Conservation (phyloP, 2,888 invertebrate species). For the Xestobium rufovillosum region DNA sequence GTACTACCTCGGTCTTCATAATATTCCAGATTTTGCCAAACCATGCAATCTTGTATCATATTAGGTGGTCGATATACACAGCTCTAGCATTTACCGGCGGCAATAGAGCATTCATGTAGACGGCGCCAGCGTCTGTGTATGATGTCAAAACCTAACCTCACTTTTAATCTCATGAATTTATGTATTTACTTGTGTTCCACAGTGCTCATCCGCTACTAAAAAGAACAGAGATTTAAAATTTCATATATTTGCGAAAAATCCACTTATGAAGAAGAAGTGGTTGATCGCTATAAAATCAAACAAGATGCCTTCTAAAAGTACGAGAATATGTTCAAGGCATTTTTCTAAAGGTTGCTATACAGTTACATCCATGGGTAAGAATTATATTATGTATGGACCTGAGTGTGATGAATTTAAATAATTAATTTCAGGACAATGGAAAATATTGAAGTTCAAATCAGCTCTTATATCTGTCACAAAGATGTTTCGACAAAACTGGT, state of each 20-base stretch:
- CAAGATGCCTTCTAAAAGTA: not conserved
- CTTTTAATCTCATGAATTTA: not conserved
- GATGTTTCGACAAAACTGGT: too few species aligned
- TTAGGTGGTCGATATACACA: too few species aligned
- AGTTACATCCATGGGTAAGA: not conserved
- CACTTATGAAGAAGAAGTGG: not conserved
- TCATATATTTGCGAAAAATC: not conserved
- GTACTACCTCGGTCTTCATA: too few species aligned
- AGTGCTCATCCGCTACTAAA: conserved; percentile 1
- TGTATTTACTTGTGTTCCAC: not conserved
- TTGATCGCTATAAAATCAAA: conserved; percentile 1
- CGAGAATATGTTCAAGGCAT: conserved; percentile 1
- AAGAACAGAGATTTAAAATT: conserved; percentile 1
- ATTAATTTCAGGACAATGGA: conserved; percentile 1
- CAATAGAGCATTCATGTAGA: conserved; percentile 2
- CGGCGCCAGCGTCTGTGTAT: not conserved
- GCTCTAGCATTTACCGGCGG: too few species aligned
- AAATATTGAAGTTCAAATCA: too few species aligned
- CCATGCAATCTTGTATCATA: too few species aligned
- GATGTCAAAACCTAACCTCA: conserved; percentile 1
- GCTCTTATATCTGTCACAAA: too few species aligned
- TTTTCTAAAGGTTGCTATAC: not conserved
- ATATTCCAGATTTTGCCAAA: too few species aligned
- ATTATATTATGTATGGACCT: not conserved
- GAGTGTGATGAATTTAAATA: not conserved